Base-by-base conservation (phyloP, 2,113 vertebrate genomes). In the Sebastes schlegelii region DNA sequence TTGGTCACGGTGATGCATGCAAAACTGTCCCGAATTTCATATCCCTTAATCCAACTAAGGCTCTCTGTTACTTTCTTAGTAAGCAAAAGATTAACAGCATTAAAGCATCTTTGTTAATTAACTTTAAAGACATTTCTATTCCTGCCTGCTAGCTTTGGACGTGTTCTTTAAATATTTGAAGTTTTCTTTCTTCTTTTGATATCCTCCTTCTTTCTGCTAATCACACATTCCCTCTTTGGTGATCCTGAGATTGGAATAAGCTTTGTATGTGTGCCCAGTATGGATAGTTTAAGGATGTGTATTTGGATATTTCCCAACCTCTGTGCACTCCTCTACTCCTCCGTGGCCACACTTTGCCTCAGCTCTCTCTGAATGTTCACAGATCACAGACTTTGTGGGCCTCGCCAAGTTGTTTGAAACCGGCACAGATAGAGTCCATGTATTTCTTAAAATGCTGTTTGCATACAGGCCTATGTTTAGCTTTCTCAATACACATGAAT, bases 81-180 rank as follows among this genome's bases (percentile, higher is more conserved):
- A 62, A 82, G 79, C 74, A 79, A 75, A 74, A 70, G 77, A 81
- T 75, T 84, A 77, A 62, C 72, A 61, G 72, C 68, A 26, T 82
- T 67, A 69, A 88, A 63, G 55, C 13, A 13, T 86, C 68, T 58
- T 61, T 76, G 77, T 79, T 51, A 84, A 74, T 74, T 62, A 85
- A 81, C 62, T 76, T 67, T 63, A 76, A 78, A 85, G 63, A 62
- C 54, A 46, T 69, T 66, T 76, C 8, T 26, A n/a, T 63, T 51
- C 60, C 54, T 9, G 58, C 57, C 55, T 4, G 8, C 74, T 63
- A 58, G 21, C 54, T 90, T 84, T 87, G 69, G 89, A 88, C 23
- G 8, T 87, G 65, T 78, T 82, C 67, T 64, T 79, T 83, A 82
- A 80, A 82, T 77, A 77, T 86, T 86, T 81, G 11, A 78, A 23